Conservation (phyloP, 2,797 vertebrate species). For the Kryptopterus vitreolus region DNA sequence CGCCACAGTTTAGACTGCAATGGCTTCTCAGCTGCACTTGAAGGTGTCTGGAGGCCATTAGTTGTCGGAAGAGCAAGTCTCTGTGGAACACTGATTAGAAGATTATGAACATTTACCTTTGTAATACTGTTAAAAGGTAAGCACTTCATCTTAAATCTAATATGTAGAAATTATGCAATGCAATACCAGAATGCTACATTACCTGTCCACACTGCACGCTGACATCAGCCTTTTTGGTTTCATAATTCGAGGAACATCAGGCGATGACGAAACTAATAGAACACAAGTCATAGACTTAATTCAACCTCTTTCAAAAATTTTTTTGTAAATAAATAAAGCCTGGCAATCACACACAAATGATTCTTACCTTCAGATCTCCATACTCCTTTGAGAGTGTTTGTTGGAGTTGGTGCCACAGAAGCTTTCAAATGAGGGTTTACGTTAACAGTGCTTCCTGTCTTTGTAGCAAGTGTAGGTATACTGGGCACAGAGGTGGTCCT, state of each 20-base stretch:
- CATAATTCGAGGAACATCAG: conserved; percentile 61
- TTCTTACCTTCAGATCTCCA: conserved; percentile 64
- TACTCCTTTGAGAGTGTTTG: conserved; percentile 56
- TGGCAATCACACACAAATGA: neutral
- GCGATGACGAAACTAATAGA: conserved; percentile 58
- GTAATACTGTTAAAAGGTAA: neutral
- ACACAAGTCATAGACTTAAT: neutral
- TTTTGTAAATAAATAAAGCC: neutral
- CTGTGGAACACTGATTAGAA: conserved; percentile 60
- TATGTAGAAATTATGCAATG: neutral
- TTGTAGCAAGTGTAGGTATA: conserved; percentile 49
- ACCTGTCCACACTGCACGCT: conserved; percentile 67
- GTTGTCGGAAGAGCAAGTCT: conserved; percentile 49
- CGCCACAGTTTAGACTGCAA: conserved; percentile 66
- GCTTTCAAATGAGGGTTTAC: conserved; percentile 65
- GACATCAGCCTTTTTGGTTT: conserved; percentile 68
- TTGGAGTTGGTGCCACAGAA: conserved; percentile 55
- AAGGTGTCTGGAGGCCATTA: conserved; percentile 57
- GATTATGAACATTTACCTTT: neutral
- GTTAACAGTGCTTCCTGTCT: conserved; percentile 59
- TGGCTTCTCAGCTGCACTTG: conserved; percentile 42
- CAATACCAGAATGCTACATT: conserved; percentile 14
- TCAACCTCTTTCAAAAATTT: neutral
- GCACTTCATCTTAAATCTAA: neutral
- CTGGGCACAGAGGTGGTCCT: conserved; percentile 54